Evolutionary conservation across 1,140 invertebrate genomes (phyloP).

Genomic region (Leptestheria dahalacensis): DNA sequence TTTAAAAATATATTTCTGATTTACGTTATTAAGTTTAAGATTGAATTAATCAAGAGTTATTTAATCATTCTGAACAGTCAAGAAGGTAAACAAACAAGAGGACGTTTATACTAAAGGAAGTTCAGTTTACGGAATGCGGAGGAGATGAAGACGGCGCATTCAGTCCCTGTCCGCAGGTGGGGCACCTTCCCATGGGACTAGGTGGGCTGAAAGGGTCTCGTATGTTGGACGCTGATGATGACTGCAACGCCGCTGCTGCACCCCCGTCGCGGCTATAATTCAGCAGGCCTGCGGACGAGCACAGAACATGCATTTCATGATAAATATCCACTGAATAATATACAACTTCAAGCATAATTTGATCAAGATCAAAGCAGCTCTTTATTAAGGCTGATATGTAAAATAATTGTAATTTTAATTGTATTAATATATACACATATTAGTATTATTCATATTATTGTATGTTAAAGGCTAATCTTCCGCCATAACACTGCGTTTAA

Average conservation of each 20-base stretch:
- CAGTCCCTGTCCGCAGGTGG: slow-evolving; percentile 49
- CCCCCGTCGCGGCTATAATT: not conserved
- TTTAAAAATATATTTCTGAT: no score
- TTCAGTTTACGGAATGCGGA: slow-evolving; percentile 20
- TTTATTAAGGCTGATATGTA: no score
- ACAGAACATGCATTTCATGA: slow-evolving; percentile 25
- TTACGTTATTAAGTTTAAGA: no score
- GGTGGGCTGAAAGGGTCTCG: slow-evolving; percentile 37
- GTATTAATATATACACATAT: no score
- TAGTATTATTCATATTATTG: no score
- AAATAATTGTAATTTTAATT: no score
- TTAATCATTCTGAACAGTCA: no score
- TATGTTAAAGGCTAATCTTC: no score
- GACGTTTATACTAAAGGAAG: no score
- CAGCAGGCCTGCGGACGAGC: slow-evolving; percentile 27
- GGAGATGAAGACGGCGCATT: slow-evolving; percentile 23
- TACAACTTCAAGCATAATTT: not conserved
- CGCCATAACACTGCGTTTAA: no score
- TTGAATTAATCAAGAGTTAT: no score
- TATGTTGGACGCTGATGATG: slow-evolving; percentile 29
- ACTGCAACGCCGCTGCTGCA: not conserved
- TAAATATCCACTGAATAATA: slow-evolving; percentile 10
- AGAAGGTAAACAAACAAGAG: no score
- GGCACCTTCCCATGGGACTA: slow-evolving; percentile 52
- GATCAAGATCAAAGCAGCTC: not conserved